Conservation (phyloP, 2,113 vertebrate genomes). For the Leptocoma aspasia region DNA sequence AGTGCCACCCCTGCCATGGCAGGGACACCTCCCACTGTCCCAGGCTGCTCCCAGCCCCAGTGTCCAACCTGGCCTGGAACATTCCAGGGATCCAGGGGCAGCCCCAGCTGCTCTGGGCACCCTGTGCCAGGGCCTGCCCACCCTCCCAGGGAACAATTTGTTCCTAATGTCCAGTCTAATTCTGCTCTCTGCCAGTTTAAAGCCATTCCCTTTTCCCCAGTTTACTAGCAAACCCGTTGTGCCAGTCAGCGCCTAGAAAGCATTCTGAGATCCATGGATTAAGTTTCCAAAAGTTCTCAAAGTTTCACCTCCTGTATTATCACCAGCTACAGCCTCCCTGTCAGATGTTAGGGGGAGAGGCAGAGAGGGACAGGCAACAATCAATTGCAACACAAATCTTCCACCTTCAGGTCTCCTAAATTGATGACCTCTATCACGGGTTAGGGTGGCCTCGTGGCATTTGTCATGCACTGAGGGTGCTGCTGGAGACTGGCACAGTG, state of each 20-base stretch:
- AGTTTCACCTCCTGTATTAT: background rate
- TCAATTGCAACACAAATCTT: background rate
- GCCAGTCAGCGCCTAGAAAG: background rate
- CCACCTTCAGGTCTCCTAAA: background rate
- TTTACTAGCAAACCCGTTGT: background rate
- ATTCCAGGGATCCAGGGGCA: background rate
- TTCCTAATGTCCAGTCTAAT: background rate
- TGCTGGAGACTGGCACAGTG: background rate
- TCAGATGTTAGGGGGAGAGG: background rate
- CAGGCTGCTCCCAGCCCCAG: background rate
- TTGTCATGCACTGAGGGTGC: background rate
- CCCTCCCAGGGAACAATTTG: rapidly evolving
- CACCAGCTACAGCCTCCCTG: background rate
- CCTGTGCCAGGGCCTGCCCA: background rate
- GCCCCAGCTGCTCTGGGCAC: background rate
- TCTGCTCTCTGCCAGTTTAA: background rate
- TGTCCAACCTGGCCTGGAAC: rapidly evolving
- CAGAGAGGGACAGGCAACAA: background rate
- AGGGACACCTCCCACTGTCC: background rate
- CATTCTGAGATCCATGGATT: background rate
- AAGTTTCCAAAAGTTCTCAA: background rate
- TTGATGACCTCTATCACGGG: background rate
- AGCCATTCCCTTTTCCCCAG: background rate
- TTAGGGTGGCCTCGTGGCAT: background rate
- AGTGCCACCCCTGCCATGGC: background rate